Evolutionary conservation across 2,113 vertebrate species (phyloP), one percentile per base, ranked within the genome.

Genomic region (Hemiprocne comata): DNA sequence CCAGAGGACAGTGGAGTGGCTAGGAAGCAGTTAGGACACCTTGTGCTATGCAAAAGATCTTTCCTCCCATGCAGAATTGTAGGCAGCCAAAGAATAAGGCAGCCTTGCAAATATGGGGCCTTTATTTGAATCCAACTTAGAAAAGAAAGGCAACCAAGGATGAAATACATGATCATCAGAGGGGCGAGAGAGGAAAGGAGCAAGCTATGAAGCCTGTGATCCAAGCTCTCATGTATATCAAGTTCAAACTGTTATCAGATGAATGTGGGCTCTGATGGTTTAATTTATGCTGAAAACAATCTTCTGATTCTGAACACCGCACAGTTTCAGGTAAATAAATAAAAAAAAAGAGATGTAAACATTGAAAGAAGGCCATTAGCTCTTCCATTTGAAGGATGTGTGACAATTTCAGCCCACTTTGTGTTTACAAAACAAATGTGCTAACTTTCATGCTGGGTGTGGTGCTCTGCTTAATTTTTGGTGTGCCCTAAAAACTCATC

Each of bases 31-130:
- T 5, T 5, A n/a, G 25, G 48, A 81, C 44, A 70, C 13, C 11
- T 85, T 1, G 1, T 0, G 0, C 9, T 18, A 60, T 15, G 24
- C 7, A 19, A 50, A 76, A 75, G 36, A 40, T 4, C 7, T 78
- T 46, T 77, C 33, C 26, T 64, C 42, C 28, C 0, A 0, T 36
- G 58, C n/a, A 79, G 40, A 85, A 89, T 57, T 17, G 10, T 13
- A 80, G 40, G 71, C 40, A 91, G 65, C 11, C 50, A 34, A 60
- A 87, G 24, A 57, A 40, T 19, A 26, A 64, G 24, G 17, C 25
- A 88, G 46, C 36, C 69, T 83, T 65, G 76, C 66, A 74, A 81
- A 75, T 13, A 40, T 16, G 28, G 7, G n/a, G 7, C 33, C 51
- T 70, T 90, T 77, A 18, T 62, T 86, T 62, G 10, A 81, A 81